Conservation (phyloP, 1,140 invertebrate genomes). For the Drosophila bocqueti region DNA sequence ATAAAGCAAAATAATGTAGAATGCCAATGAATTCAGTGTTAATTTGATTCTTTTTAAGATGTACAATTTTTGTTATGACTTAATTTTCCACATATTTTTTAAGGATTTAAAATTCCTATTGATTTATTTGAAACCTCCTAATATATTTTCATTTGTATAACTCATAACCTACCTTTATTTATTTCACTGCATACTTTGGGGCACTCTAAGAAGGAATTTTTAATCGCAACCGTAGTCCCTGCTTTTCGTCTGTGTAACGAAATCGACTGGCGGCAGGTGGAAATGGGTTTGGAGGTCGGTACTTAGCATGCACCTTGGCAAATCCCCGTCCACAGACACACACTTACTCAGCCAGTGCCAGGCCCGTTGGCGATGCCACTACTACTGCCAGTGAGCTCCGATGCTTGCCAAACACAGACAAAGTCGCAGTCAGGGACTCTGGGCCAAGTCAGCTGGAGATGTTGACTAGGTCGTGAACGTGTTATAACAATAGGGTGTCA, state of each 20-base stretch:
- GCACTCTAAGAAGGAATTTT: not conserved
- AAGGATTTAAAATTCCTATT: too few species aligned
- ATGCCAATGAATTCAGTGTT: too few species aligned
- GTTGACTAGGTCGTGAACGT: constrained; percentile 71
- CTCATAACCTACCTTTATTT: not conserved
- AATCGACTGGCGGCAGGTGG: constrained; percentile 29
- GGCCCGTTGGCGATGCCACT: constrained; percentile 36
- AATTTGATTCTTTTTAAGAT: too few species aligned
- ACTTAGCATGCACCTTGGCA: constrained; percentile 80
- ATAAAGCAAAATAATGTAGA: not conserved
- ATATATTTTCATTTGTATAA: not conserved
- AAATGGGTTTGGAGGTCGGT: constrained; percentile 48
- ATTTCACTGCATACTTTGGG: constrained; percentile 1
- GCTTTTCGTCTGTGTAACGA: constrained; percentile 18
- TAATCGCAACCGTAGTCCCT: not conserved
- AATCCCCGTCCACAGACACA: constrained; percentile 3
- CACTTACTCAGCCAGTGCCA: constrained; percentile 34
- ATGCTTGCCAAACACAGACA: constrained; percentile 74
- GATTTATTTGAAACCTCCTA: too few species aligned
- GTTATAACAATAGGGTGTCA: constrained; percentile 81
- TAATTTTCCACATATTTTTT: too few species aligned
- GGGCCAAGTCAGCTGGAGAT: constrained; percentile 40
- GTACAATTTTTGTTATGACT: too few species aligned
- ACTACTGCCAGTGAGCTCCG: constrained; percentile 60
- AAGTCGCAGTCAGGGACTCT: constrained; percentile 24